These are phyloP conservation scores for Gymnocypris eckloni DNA, from an alignment of 2,797 vertebrate species.

Conservation along the genomic window DNA sequence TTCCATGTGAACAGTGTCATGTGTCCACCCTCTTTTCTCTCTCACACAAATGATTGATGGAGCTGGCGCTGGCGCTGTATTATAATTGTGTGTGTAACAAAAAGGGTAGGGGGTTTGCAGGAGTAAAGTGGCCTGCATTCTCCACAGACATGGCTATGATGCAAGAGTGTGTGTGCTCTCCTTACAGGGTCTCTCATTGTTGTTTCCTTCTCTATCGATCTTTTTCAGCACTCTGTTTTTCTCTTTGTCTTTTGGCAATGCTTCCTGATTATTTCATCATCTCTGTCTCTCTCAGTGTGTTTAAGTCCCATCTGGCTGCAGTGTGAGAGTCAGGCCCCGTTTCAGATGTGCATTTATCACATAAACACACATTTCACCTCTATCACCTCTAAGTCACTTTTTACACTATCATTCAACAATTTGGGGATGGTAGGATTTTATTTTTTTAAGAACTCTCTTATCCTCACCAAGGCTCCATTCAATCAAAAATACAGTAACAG, in stretches of 20 bases:
- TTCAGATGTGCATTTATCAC: conserved; percentile 26
- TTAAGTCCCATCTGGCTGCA: not conserved
- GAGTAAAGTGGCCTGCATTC: conserved; percentile 22
- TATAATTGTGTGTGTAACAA: conserved; percentile 47
- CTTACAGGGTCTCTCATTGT: conserved; percentile 10
- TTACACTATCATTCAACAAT: not conserved
- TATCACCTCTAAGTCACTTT: not conserved
- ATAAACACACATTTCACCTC: not conserved
- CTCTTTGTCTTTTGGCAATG: not conserved
- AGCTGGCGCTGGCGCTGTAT: conserved; percentile 61
- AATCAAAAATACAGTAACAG: not conserved
- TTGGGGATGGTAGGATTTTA: no score
- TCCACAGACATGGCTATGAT: not conserved
- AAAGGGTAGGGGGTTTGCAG: conserved; percentile 30
- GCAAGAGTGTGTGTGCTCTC: not conserved
- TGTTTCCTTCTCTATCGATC: conserved; percentile 47
- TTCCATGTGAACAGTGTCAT: conserved; percentile 40
- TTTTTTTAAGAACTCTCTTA: not conserved
- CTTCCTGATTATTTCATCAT: conserved; percentile 18
- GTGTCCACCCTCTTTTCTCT: conserved; percentile 58
- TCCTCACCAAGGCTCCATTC: not conserved
- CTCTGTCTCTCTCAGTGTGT: conserved; percentile 6
- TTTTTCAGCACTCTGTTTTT: conserved; percentile 11
- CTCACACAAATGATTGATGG: conserved; percentile 65
- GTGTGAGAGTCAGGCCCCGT: conserved; percentile 6